Percentiles rank a stretch among this genome's conserved stretches.
phyloP scores from a whole-genome alignment of 2,113 vertebrate species.

The Carollia perspicillata region DNA sequence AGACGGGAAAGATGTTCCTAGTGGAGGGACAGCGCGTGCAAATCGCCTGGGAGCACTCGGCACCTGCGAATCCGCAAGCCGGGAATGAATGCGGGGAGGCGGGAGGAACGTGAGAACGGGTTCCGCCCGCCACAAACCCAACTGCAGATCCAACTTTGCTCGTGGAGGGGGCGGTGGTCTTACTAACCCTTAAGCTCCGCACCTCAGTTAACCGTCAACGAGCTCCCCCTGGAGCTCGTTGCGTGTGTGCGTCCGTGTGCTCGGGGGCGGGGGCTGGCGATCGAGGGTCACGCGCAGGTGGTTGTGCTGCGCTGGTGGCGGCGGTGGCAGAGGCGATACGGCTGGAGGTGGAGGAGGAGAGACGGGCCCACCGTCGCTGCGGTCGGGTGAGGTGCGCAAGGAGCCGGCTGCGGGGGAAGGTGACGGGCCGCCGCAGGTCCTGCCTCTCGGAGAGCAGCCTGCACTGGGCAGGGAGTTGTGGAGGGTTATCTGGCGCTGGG shows the following conservation, averaged over 20 bases:
- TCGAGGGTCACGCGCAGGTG: conserved; percentile 58
- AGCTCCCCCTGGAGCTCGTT: too few species aligned
- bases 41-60: neutral
- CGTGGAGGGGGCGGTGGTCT: neutral
- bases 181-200: neutral
- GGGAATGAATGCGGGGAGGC: neutral
- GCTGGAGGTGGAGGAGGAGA: neutral
- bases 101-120: neutral
- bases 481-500: neutral
- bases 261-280: neutral
- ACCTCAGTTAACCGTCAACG: rapidly evolving
- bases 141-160: neutral
- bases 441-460: neutral
- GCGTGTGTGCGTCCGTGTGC: too few species aligned
- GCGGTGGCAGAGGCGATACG: neutral
- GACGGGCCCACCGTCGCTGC: neutral
- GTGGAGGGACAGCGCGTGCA: neutral
- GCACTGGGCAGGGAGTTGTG: rapidly evolving
- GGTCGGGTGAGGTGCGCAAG: neutral
- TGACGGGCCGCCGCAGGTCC: neutral
- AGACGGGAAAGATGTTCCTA: neutral
- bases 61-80: rapidly evolving
- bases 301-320: neutral
- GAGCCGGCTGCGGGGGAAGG: neutral
- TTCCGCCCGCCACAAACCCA: neutral